Base-by-base conservation (phyloP, 2,888 invertebrate species). In the Isotomurus palustris region DNA sequence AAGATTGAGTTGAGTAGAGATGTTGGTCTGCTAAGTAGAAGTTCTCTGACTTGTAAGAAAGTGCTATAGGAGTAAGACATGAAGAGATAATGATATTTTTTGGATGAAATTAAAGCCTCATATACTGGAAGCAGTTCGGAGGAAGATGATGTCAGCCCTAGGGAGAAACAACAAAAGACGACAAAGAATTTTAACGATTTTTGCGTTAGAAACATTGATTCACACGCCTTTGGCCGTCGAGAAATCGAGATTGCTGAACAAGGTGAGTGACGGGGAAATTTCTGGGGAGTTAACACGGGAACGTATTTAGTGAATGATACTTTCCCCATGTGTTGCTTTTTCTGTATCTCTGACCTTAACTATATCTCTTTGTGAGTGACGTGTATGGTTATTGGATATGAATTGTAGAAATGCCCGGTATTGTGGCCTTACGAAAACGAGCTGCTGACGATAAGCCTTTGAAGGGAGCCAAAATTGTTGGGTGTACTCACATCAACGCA, bases 201-300 rank as follows among this genome's bases (percentile, higher is more conserved):
- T 78, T 96, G 96, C 77, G 94, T 97, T 25, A 82, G 91, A 55
- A 95, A 94, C 74, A 87, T 97, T 60, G 87, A 87, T 64, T 92
- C 94, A 73, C 87, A 91, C 73, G 90, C 90, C 0, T 95, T 94
- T 74, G 97, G 97, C 0, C 81, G 96, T 28, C 77, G 95, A 38
- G 97, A 97, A 80, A 96, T 97, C 66, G 94, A 97, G 79, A 95
- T 97, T 65, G 96, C 96, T 0, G 95, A 97, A 74, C 95, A 96
- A 79, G 85, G 85, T 84, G n/a, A n/a, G 74, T 65, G n/a, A n/a
- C n/a, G n/a, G n/a, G n/a, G n/a, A n/a, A n/a, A n/a, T n/a, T n/a
- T n/a, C n/a, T n/a, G n/a, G n/a, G n/a, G n/a, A n/a, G n/a, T n/a
- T n/a, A n/a, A n/a, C n/a, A n/a, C n/a, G n/a, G n/a, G n/a, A n/a